Conservation (phyloP, 64 coral and sea anemone genomes). For the Stichodactyla helianthus region DNA sequence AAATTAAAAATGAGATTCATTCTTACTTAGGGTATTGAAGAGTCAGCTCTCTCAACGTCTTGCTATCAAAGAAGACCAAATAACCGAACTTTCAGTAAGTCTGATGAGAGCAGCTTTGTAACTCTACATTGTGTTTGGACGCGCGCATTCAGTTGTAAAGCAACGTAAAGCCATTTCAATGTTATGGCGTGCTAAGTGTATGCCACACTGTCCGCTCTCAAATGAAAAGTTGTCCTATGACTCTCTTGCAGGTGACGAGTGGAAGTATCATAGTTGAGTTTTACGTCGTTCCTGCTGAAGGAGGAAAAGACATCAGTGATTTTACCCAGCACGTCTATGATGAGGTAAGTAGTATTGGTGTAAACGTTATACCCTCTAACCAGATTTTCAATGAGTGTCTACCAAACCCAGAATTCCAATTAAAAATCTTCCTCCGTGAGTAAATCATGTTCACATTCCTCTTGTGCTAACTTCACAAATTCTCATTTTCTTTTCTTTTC, state of each 20-base stretch:
- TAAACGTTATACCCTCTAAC: no score
- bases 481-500: not conserved
- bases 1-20: not conserved
- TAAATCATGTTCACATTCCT: not conserved
- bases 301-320: slow-evolving; percentile 44
- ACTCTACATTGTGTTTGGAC: no score
- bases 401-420: no score
- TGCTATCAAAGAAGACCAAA: slow-evolving; percentile 23
- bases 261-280: slow-evolving; percentile 63
- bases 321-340: slow-evolving; percentile 29
- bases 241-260: slow-evolving; percentile 30
- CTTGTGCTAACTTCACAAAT: not conserved
- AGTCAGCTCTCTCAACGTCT: slow-evolving; percentile 6
- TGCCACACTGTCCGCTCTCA: no score
- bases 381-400: no score
- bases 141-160: no score
- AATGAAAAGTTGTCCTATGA: not conserved
- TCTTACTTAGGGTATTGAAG: not conserved
- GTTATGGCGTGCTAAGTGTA: no score
- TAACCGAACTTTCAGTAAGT: slow-evolving; percentile 27
- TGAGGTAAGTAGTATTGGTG: slow-evolving; percentile 16
- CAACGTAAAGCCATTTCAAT: no score
- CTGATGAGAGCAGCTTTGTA: no score
- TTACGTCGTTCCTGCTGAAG: slow-evolving; percentile 26
- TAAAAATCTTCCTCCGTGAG: no score